Evolutionary conservation across 1,140 invertebrate genomes (phyloP).

Genomic region (Coptotermes formosanus): DNA sequence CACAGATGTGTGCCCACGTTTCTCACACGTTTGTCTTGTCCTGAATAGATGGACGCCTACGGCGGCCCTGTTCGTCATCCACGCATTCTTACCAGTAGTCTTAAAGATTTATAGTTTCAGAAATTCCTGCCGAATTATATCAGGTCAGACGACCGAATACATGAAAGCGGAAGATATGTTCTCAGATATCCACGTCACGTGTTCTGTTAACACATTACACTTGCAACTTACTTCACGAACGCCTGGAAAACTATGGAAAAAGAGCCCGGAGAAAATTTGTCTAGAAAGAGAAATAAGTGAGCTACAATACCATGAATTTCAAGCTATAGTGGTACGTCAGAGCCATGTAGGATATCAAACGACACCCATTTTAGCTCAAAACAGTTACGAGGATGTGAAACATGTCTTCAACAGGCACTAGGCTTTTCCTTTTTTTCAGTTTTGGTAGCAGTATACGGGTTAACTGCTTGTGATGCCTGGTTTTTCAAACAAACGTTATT

Average conservation of each 20-base stretch:
- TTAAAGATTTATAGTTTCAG: no score
- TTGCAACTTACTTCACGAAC: no score
- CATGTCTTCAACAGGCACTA: not conserved
- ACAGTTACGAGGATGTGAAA: not conserved
- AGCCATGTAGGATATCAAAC: not conserved
- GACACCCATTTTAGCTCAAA: not conserved
- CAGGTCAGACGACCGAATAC: no score
- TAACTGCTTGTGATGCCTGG: not conserved
- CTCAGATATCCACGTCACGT: no score
- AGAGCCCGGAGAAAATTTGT: not conserved
- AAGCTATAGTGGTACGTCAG: not conserved
- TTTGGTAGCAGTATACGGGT: not conserved
- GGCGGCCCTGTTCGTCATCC: no score
- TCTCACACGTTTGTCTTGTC: no score
- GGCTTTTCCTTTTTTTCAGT: not conserved
- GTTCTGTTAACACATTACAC: no score
- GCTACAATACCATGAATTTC: not conserved
- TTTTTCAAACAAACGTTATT: not conserved
- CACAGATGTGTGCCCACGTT: no score
- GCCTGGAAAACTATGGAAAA: not conserved
- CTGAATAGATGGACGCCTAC: no score
- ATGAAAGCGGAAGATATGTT: no score
- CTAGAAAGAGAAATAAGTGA: not conserved
- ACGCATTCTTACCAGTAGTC: no score
- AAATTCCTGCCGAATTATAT: no score